Evolutionary conservation across 1,140 invertebrate species (phyloP), one percentile per base, ranked within the genome.

Genomic region (Lordiphosa clarofinis): DNA sequence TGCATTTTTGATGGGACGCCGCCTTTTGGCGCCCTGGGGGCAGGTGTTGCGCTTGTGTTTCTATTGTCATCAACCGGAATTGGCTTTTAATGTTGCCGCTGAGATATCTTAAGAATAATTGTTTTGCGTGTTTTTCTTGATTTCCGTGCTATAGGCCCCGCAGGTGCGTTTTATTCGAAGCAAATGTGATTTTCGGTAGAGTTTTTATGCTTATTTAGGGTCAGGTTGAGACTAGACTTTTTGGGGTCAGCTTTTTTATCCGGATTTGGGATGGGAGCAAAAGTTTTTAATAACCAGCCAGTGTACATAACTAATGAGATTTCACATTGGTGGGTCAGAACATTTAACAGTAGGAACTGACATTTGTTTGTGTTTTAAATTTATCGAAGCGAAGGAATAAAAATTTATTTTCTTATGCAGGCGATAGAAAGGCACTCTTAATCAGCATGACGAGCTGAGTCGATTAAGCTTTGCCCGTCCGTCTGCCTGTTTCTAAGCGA

Each of bases 51-150:
- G 79, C 62, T 71, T 84, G 28, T 84, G 73, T 84, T 86, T 79
- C 79, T 87, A 86, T 88, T 88, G 86, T 88, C 86, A 88, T 88
- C 87, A 88, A 75, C 66, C 78, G 75, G 84, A 88, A 88, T 88
- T 88, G 87, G 87, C 84, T 88, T 88, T 88, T 88, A 88, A 88
- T 88, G 87, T 87, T 88, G 87, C 87, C 86, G 78, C 62, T 68
- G 87, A 88, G 87, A 88, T 88, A 88, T 81, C 76, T 88, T 88
- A 88, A 88, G 87, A 88, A 88, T 88, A 88, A 88, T 88, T 88
- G 86, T 88, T 88, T 88, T 86, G 86, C 81, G 73, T 88, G 81
- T 88, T 88, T 84, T 75, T 68, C 64, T 68, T 79, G 81, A 75
- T 76, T 73, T 82, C 66, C 47, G 33, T 55, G 33, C 35, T 52